Evolutionary conservation across 1,140 invertebrate species (phyloP), one percentile per base, ranked within the genome.

Genomic region (Gryllus bimaculatus): DNA sequence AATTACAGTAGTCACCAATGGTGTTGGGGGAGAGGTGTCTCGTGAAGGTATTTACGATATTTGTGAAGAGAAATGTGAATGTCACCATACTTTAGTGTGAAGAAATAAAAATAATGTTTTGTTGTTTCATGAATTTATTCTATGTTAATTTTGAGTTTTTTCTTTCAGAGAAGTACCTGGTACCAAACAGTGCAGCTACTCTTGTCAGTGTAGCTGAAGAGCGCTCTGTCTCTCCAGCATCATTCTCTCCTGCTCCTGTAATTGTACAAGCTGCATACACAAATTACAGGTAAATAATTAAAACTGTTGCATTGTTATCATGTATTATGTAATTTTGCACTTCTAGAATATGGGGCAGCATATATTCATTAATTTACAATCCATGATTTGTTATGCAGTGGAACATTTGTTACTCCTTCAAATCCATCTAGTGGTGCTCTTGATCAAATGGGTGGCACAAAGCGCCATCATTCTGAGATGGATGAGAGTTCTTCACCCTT

Each of bases 1-100:
- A 84, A 89, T 90, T 82, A 90, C 89, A 39, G 88, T 91, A 78
- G 90, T 90, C 78, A 90, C 90, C 78, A 91, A 91, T 82, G 90
- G 90, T 66, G 88, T 89, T 18, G 87, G 87, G 75, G 87, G 87
- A 21, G 90, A 90, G 84, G 82, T 83, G 49, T 83, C 83, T 75
- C 86, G 89, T 84, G 90, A 90, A 86, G 90, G 90, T 90, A 83
- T 81, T 77, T 18, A 80, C 2, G 2, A 21, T 78, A 73, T 10
- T 78, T 20, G 15, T 10, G 13, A 8, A 47, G 18, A 78, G 1
- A 47, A 10, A 18, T n/a, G 26, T 47, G 8, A 76, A 73, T 10
- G 79, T 39, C 26, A 39, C 26, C 26, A 39, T 39, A 39, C 26
- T 20, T 74, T 74, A 18, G 1, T 74, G 73, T 18, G 7, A 76